A percentile compares a stretch with the other conserved stretches of the same genome.
phyloP scores from a whole-genome alignment of 1,140 invertebrate species.

The Piezodorus guildinii region DNA sequence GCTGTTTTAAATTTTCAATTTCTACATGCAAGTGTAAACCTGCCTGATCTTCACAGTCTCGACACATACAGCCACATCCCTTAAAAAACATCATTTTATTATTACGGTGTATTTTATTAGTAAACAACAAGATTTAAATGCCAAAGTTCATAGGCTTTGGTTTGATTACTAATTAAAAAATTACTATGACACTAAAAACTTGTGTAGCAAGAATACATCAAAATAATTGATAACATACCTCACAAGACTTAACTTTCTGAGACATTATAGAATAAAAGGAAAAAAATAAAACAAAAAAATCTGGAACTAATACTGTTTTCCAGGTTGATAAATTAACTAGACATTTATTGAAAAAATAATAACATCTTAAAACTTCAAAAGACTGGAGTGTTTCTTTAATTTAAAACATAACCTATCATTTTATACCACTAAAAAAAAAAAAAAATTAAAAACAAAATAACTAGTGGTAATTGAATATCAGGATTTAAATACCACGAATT shows the following conservation, averaged over 20 bases:
- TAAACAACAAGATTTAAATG: too few species aligned
- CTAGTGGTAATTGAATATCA: background rate
- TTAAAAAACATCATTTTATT: conserved; percentile 11
- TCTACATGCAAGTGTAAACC: conserved; percentile 70
- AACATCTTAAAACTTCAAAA: background rate
- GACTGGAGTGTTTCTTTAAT: background rate
- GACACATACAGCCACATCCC: conserved; percentile 48
- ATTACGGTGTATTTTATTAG: background rate
- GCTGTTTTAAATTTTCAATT: conserved; percentile 74
- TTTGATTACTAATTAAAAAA: background rate
- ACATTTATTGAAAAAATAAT: background rate
- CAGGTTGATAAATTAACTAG: conserved; percentile 5
- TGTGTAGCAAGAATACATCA: background rate
- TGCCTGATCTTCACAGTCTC: conserved; percentile 37
- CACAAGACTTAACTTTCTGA: conserved; percentile 9
- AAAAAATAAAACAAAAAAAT: conserved; percentile 13
- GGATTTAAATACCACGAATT: too few species aligned
- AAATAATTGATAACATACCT: background rate
- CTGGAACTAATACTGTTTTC: background rate
- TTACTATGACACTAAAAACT: background rate
- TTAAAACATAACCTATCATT: background rate
- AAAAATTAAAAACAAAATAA: background rate
- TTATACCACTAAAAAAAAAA: background rate
- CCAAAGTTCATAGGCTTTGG: too few species aligned
- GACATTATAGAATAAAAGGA: conserved; percentile 14